Percentiles rank a stretch among this genome's conserved stretches.
Conservation (phyloP, 30 jellyfish, hydroid and myxozoan genomes). For the Turritopsis dohrnii region DNA sequence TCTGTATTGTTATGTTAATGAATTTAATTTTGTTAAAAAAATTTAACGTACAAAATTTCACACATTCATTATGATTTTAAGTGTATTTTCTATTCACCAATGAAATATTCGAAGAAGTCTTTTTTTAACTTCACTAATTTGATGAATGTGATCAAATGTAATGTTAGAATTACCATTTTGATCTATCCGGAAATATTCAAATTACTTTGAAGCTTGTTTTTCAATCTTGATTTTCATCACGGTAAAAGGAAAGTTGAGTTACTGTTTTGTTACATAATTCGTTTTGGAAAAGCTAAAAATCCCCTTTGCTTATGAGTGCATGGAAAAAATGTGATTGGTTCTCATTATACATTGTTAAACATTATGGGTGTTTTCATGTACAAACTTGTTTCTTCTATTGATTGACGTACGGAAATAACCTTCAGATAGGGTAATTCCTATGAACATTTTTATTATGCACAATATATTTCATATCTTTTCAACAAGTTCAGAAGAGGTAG, state of each 20-base stretch:
- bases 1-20: neutral
- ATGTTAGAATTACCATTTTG: neutral
- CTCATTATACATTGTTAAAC: neutral
- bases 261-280: neutral
- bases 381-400: neutral
- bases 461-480: neutral
- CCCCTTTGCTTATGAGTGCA: too few species aligned
- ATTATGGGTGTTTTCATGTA: neutral
- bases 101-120: too few species aligned
- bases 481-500: too few species aligned
- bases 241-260: neutral
- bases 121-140: too few species aligned
- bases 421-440: neutral
- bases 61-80: too few species aligned
- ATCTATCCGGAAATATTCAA: neutral
- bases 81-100: too few species aligned
- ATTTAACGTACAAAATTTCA: too few species aligned
- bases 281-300: neutral
- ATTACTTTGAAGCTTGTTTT: neutral
- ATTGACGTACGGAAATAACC: neutral
- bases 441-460: neutral
- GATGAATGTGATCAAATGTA: too few species aligned
- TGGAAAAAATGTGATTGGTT: too few species aligned
- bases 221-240: neutral
- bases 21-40: too few species aligned